Evolutionary conservation across 2,113 vertebrate genomes (phyloP).

Genomic region (Crypturellus undulatus): DNA sequence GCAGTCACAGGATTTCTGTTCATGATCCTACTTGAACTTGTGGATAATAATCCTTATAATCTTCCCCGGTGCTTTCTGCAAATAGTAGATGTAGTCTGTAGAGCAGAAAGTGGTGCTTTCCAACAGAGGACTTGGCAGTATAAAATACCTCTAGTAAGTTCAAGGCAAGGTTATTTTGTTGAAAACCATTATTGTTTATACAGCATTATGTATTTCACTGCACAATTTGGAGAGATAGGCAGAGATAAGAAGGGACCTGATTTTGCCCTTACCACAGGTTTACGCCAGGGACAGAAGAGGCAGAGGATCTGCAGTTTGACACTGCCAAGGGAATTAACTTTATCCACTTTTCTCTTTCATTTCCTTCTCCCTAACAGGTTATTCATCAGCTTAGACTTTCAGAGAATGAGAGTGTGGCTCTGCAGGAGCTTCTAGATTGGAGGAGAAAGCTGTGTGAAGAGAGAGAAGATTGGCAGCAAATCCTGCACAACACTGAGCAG

Average conservation of each 20-base stretch:
- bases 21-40: neutral
- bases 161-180: neutral
- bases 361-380: constrained; percentile 73
- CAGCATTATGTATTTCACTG: neutral
- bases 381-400: constrained; percentile 86
- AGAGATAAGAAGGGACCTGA: neutral
- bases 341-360: neutral
- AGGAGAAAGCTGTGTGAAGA: constrained; percentile 87
- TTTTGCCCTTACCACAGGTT: neutral
- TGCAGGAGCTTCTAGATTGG: constrained; percentile 89
- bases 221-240: neutral
- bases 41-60: neutral
- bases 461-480: constrained; percentile 78
- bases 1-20: neutral
- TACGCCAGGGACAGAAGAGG: neutral
- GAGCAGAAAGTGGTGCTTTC: neutral
- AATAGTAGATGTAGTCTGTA: neutral
- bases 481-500: constrained; percentile 74
- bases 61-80: neutral
- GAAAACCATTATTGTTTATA: neutral
- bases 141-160: neutral
- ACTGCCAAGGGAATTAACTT: neutral
- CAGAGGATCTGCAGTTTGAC: neutral
- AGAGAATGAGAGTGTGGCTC: constrained; percentile 83
- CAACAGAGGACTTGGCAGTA: fast-evolving